Evolutionary conservation across 2,113 vertebrate genomes (phyloP).

Genomic region (human (Homo sapiens)): DNA sequence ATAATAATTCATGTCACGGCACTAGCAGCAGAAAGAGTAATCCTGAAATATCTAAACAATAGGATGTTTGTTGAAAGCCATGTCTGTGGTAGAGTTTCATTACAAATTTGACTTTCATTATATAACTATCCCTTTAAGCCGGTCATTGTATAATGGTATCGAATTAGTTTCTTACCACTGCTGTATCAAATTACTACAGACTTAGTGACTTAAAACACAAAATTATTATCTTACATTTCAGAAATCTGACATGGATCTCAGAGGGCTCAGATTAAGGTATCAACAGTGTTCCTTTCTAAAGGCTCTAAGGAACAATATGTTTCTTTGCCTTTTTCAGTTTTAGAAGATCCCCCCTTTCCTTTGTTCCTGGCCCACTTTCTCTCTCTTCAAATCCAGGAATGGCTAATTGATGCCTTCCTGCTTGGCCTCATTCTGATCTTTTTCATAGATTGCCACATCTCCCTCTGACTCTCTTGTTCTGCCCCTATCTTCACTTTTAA

Average conservation of each 20-base stretch:
- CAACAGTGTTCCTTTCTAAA: background rate
- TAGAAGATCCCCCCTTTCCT: background rate
- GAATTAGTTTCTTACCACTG: background rate
- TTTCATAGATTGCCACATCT: background rate
- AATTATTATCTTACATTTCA: background rate
- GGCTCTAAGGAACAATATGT: background rate
- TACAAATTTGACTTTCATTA: background rate
- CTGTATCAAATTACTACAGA: background rate
- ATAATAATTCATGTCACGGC: slow-evolving; percentile 32
- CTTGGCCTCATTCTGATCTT: background rate
- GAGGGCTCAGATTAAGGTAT: background rate
- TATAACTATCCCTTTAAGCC: background rate
- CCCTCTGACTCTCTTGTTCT: background rate
- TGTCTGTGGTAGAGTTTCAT: background rate
- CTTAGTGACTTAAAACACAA: background rate
- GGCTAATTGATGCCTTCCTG: background rate
- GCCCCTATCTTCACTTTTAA: background rate
- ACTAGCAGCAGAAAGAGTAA: background rate
- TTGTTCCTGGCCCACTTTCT: background rate
- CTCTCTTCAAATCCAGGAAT: background rate
- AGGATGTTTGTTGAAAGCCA: background rate
- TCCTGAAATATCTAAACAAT: background rate
- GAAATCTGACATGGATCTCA: background rate
- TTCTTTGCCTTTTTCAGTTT: background rate
- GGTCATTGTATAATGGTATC: background rate